A percentile compares a stretch with the other conserved stretches of the same genome.
phyloP scores from a whole-genome alignment of 1,140 invertebrate species.

The Pemphigus obesinymphae region DNA sequence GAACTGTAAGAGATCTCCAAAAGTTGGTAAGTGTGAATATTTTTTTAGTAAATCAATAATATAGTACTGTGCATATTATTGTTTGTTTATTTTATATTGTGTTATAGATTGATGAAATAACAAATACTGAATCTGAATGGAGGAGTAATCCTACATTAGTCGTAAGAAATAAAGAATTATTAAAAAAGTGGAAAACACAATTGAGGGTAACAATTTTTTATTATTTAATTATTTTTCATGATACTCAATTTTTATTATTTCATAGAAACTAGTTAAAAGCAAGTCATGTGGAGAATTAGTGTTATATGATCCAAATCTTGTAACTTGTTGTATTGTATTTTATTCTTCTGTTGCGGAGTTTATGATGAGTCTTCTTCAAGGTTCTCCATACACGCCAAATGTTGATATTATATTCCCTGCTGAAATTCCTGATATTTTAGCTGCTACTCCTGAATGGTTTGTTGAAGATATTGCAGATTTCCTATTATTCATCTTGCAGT shows the following conservation, averaged over 20 bases:
- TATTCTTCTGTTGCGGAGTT: conserved; percentile 80
- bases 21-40: conserved; percentile 59
- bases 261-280: conserved; percentile 55
- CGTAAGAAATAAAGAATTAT: conserved; percentile 72
- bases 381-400: conserved; percentile 46
- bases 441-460: conserved; percentile 91
- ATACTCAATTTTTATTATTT: conserved; percentile 19
- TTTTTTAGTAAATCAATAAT: background rate
- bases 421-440: conserved; percentile 68
- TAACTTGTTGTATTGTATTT: conserved; percentile 75
- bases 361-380: conserved; percentile 62
- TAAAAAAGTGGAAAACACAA: conserved; percentile 82
- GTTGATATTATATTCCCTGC: conserved; percentile 52
- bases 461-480: conserved; percentile 95
- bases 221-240: background rate
- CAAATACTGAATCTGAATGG: conserved; percentile 77
- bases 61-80: background rate
- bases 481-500: conserved; percentile 87
- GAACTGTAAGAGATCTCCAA: conserved; percentile 82
- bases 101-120: conserved; percentile 68
- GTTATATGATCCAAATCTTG: conserved; percentile 72
- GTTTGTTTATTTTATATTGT: background rate
- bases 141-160: conserved; percentile 68
- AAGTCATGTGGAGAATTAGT: conserved; percentile 84
- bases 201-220: conserved; percentile 52